A percentile compares a stretch with the other conserved stretches of the same genome.
These are phyloP conservation scores for Mactra quadrangularis DNA, from an alignment of 1,140 invertebrate genomes.

Conservation along the genomic window DNA sequence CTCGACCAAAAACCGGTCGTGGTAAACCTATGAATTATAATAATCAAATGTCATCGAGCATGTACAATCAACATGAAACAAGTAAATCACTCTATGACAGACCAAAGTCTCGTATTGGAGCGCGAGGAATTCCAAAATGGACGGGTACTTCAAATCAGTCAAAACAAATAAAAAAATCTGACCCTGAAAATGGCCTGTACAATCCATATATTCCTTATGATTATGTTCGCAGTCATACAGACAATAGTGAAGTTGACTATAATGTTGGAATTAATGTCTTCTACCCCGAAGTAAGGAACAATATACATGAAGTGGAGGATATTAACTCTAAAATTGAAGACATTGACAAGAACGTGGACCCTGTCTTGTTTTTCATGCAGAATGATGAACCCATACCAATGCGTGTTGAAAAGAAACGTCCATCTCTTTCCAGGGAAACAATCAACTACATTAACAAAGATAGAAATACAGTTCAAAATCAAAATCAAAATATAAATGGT, in stretches of 20 bases:
- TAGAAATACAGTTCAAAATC: conserved; percentile 4
- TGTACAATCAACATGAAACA: background rate
- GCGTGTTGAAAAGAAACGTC: background rate
- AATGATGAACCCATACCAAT: background rate
- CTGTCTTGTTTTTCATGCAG: conserved; percentile 39
- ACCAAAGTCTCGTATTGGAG: conserved; percentile 25
- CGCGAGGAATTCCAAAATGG: background rate
- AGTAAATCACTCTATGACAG: background rate
- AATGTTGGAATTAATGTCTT: background rate
- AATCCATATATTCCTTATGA: no score
- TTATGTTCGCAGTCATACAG: no score
- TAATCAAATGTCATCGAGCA: no score
- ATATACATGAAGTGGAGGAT: conserved; percentile 11
- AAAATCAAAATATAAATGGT: conserved; percentile 5
- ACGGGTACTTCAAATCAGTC: no score
- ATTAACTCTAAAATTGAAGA: conserved; percentile 42
- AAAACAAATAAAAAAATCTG: no score
- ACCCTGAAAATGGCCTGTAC: no score
- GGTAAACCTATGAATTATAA: background rate
- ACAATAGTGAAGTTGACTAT: background rate
- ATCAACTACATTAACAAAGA: conserved; percentile 29
- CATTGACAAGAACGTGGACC: conserved; percentile 40
- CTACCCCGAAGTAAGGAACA: background rate
- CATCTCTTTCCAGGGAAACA: conserved; percentile 40
- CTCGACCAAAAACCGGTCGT: conserved; percentile 45